phyloP scores from a whole-genome alignment of 1,140 invertebrate species.

The Contarinia nasturtii region DNA sequence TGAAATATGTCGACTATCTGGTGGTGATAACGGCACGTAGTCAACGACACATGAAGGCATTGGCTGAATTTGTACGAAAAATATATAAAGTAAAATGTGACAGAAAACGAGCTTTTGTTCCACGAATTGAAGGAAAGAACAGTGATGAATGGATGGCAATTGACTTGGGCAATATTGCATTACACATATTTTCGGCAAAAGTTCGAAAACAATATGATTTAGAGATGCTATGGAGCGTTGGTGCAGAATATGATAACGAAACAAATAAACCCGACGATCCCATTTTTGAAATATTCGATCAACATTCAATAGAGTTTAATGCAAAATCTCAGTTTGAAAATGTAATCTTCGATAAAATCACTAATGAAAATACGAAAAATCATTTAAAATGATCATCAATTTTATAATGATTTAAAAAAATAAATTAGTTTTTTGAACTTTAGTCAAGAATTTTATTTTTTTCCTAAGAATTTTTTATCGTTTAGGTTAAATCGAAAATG shows the following conservation, averaged over 20 bases:
- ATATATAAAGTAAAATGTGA: slow-evolving; percentile 57
- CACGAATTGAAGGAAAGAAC: slow-evolving; percentile 56
- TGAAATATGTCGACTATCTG: slow-evolving; percentile 66
- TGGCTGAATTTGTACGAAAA: slow-evolving; percentile 57
- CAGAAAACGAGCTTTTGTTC: slow-evolving; percentile 39
- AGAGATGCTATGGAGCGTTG: slow-evolving; percentile 78
- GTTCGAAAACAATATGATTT: slow-evolving; percentile 61
- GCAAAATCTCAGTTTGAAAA: not conserved
- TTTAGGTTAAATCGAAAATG: slow-evolving; percentile 7
- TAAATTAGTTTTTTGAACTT: not conserved
- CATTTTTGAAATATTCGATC: not conserved
- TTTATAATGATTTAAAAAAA: not conserved
- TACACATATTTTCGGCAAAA: slow-evolving; percentile 68
- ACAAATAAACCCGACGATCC: slow-evolving; percentile 32
- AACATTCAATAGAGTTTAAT: not conserved
- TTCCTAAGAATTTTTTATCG: slow-evolving; percentile 4
- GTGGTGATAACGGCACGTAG: slow-evolving; percentile 58
- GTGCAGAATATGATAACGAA: slow-evolving; percentile 56
- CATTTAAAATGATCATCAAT: not conserved
- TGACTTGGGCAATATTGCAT: slow-evolving; percentile 79
- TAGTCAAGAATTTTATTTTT: not conserved
- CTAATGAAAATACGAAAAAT: too few relatives aligned
- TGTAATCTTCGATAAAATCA: not conserved
- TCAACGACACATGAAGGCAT: slow-evolving; percentile 48
- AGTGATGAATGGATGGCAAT: slow-evolving; percentile 71